A percentile compares a stretch with the other conserved stretches of the same genome.
Evolutionary conservation across 2,797 vertebrate genomes (phyloP).

Genomic region (Myotis pilosus): DNA sequence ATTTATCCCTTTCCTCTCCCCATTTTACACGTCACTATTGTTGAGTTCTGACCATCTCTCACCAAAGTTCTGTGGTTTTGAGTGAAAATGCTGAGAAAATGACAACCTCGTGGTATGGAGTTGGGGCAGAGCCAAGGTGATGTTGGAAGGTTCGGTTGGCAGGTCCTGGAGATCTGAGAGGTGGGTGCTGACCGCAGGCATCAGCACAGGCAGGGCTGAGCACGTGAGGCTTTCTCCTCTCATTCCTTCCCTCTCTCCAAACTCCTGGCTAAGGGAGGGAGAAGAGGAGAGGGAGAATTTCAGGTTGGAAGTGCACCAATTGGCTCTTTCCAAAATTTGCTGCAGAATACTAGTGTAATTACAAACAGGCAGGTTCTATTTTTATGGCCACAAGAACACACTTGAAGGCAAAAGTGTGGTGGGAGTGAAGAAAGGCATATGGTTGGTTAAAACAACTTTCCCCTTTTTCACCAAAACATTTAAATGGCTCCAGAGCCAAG

Average conservation of each 20-base stretch:
- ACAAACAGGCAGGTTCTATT: slow-evolving; percentile 48
- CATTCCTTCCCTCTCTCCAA: neutral
- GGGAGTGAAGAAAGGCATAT: slow-evolving; percentile 25
- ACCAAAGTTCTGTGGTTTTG: neutral
- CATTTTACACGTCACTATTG: neutral
- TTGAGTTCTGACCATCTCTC: neutral
- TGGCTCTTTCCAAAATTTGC: slow-evolving; percentile 52
- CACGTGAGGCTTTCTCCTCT: neutral
- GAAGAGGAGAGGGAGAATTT: neutral
- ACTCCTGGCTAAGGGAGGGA: neutral
- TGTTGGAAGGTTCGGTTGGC: neutral
- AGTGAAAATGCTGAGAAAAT: neutral
- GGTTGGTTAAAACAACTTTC: slow-evolving; percentile 45
- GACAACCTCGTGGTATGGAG: neutral
- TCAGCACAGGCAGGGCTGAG: neutral
- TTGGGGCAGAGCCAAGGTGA: neutral
- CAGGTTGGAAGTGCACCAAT: slow-evolving; percentile 26
- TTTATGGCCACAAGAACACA: slow-evolving; percentile 37
- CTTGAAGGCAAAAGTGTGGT: slow-evolving; percentile 42
- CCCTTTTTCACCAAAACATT: slow-evolving; percentile 11
- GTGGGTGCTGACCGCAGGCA: neutral
- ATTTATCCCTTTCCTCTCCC: neutral
- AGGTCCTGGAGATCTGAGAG: neutral
- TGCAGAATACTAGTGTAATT: slow-evolving; percentile 55
- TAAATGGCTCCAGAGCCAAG: slow-evolving; percentile 37